phyloP scores from a whole-genome alignment of 1,140 invertebrate species.

The Eriocheir sinensis region DNA sequence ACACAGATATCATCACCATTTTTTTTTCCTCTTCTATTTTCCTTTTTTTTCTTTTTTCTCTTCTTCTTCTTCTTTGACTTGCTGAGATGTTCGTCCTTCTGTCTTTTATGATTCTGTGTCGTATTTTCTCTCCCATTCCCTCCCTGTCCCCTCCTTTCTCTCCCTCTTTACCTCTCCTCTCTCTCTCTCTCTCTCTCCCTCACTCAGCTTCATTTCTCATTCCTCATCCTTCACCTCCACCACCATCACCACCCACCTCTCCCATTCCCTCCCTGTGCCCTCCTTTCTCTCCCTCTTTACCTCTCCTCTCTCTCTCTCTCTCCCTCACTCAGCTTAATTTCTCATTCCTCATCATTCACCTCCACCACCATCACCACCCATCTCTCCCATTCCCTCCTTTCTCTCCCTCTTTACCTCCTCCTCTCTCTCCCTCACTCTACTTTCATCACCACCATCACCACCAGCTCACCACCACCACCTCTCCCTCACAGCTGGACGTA shows the following conservation, averaged over 20 bases:
- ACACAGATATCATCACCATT: no score
- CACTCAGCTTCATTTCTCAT: not conserved
- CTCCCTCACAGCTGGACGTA: slow-evolving; percentile 51
- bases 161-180: not conserved
- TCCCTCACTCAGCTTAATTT: not conserved
- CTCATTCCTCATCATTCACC: not conserved
- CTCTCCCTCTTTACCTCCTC: not conserved
- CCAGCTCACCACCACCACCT: no score
- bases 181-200: not conserved
- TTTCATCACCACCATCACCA: no score
- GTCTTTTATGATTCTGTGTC: no score
- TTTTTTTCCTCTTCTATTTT: no score
- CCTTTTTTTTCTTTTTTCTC: no score
- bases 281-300: not conserved
- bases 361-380: not conserved
- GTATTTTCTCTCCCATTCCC: not conserved
- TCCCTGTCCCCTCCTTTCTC: not conserved
- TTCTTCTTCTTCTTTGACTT: no score
- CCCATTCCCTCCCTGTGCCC: not conserved
- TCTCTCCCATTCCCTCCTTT: not conserved
- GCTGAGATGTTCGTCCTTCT: no score
- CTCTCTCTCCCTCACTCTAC: not conserved
- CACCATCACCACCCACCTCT: not conserved
- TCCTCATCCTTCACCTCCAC: not conserved
- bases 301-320: no score